Evolutionary conservation across 2,797 vertebrate genomes (phyloP).

Genomic region (Loriculus beryllinus): DNA sequence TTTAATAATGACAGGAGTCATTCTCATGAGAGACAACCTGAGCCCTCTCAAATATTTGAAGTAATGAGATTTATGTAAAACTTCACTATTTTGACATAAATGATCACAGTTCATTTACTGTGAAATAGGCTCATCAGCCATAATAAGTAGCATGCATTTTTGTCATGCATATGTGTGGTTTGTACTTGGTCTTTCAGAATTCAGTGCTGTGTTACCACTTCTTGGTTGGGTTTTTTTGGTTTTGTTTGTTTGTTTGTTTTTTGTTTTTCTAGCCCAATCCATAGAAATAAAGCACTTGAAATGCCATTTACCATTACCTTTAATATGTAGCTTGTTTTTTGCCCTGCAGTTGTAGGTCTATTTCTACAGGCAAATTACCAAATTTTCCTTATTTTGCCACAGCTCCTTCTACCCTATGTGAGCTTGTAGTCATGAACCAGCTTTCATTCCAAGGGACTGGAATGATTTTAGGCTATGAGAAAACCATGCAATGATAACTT

Average conservation of each 20-base stretch:
- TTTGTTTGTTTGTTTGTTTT: too few relatives aligned
- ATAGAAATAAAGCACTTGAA: neutral
- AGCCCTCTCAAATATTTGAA: neutral
- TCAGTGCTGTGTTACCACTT: neutral
- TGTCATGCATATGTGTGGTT: neutral
- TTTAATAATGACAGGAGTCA: neutral
- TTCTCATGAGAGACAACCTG: neutral
- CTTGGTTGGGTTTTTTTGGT: too few relatives aligned
- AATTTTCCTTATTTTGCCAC: neutral
- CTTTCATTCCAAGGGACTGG: neutral
- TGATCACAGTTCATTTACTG: neutral
- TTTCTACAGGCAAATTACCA: neutral
- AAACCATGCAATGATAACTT: neutral
- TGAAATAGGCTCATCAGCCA: neutral
- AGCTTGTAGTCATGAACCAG: neutral
- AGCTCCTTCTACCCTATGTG: neutral
- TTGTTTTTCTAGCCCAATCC: neutral
- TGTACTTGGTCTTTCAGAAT: neutral
- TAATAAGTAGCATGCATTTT: neutral
- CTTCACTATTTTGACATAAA: neutral
- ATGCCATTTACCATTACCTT: neutral
- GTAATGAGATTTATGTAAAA: neutral
- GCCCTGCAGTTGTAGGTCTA: neutral
- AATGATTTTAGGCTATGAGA: neutral
- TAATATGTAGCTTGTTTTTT: neutral